Percentiles rank a stretch among this genome's conserved stretches.
Evolutionary conservation across 2,888 invertebrate species (phyloP).

Genomic region (Gandaritis pyraliata): DNA sequence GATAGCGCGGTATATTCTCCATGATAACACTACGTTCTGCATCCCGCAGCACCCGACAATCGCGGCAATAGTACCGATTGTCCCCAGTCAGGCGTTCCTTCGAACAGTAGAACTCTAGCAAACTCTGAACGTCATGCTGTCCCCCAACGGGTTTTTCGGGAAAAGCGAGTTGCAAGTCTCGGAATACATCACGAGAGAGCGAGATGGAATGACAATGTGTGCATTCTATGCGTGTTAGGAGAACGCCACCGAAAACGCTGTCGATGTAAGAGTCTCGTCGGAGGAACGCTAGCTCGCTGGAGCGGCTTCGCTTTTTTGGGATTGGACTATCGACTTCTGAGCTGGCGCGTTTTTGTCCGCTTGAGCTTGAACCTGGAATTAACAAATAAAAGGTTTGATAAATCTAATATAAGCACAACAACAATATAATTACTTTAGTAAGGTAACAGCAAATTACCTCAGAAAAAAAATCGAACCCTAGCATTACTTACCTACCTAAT

Average conservation of each 20-base stretch:
- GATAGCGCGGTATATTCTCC: conserved; percentile 89
- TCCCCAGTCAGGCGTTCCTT: conserved; percentile 91
- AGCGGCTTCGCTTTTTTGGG: conserved; percentile 60
- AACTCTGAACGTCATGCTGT: conserved; percentile 88
- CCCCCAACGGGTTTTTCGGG: conserved; percentile 81
- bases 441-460: too few species aligned
- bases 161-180: conserved; percentile 91
- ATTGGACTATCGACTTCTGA: conserved; percentile 42
- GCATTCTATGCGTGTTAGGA: conserved; percentile 90
- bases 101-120: conserved; percentile 90
- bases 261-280: conserved; percentile 81
- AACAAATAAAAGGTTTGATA: not conserved
- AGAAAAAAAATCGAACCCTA: too few species aligned
- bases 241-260: conserved; percentile 90
- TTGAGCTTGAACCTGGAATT: conserved; percentile 57
- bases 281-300: conserved; percentile 48
- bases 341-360: conserved; percentile 50
- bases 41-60: conserved; percentile 89
- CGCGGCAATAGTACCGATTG: conserved; percentile 91
- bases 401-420: too few species aligned
- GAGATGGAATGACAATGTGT: conserved; percentile 89
- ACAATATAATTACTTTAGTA: too few species aligned
- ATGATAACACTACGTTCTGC: conserved; percentile 86
- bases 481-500: too few species aligned
- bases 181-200: conserved; percentile 90